Evolutionary conservation across 64 coral and sea anemone genomes (phyloP), one percentile per base, ranked within the genome.

Genomic region (Actinia tenebrosa): DNA sequence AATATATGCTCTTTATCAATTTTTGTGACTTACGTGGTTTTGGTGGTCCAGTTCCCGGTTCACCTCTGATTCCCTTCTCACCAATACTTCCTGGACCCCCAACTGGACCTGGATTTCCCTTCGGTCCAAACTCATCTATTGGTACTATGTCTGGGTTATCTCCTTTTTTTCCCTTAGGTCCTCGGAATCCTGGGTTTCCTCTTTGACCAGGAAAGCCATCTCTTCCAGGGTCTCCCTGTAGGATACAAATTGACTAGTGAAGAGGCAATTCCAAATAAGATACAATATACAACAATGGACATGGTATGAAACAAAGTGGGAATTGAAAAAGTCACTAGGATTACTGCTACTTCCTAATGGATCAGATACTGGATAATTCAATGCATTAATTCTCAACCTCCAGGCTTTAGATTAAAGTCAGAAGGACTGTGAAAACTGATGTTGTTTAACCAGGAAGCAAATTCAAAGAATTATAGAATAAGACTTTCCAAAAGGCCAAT

Each of bases 1-100:
- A 50, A 50, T 50, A 50, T 5, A 4, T 50, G 47, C 4, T 50
- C 7, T 50, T 1, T 3, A 1, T 50, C 47, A 1, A 37, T 50
- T 50, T 50, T 8, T 50, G 7, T 50, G 47, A 1, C 7, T 47
- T 83, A 64, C 88, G 62, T 66, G 16, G 11, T 82, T 0, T 3
- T 11, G 62, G 22, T n/a, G 89, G 89, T 15, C n/a, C 30, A 54
- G 19, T 59, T 46, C 89, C 89, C 63, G 56, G 58, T 60, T 77
- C 59, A 50, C 92, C 92, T 78, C 83, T 58, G 20, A 10, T 37
- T 77, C 92, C 92, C 14, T 69, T 80, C 14, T 19, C 26, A 18
- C 90, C 90, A 52, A 71, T 44, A 6, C 20, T 14, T 44, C 75
- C 92, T 44, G 27, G 16, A 7, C 50, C 15, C n/a, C 92, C 92